Percentiles rank a stretch among this genome's conserved stretches.
Evolutionary conservation across 1,140 invertebrate species (phyloP).

Genomic region (Drosophila novamexicana): DNA sequence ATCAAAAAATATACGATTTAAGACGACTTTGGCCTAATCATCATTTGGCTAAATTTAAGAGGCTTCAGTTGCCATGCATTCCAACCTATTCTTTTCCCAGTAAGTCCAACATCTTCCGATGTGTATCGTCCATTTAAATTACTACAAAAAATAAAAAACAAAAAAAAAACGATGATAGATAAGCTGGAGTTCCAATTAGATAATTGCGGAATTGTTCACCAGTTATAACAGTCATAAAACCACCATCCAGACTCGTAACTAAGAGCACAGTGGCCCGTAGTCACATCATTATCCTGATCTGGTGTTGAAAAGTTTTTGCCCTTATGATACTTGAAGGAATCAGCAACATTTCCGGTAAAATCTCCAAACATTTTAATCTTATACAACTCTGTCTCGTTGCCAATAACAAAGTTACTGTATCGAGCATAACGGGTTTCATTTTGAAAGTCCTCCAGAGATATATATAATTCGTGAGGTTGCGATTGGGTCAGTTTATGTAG

Average conservation of each 20-base stretch:
- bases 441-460: no score
- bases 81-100: background rate
- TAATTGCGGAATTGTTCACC: conserved; percentile 11
- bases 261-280: conserved; percentile 86
- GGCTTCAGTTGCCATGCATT: background rate
- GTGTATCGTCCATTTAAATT: conserved; percentile 21
- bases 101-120: background rate
- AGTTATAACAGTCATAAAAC: conserved; percentile 84
- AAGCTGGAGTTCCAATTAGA: background rate
- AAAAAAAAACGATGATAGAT: background rate
- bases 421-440: background rate
- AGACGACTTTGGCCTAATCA: conserved; percentile 8
- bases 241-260: conserved; percentile 87
- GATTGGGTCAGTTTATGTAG: background rate
- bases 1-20: no score
- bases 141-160: background rate
- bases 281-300: conserved; percentile 88
- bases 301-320: conserved; percentile 88
- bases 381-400: conserved; percentile 87
- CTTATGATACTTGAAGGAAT: conserved; percentile 88
- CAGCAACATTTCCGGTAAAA: conserved; percentile 87
- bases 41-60: conserved; percentile 10
- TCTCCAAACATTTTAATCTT: conserved; percentile 87
- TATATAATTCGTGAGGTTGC: no score
- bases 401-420: conserved; percentile 29